Conservation (phyloP, 2,113 vertebrate species). For the Eulacestoma nigropectus region DNA sequence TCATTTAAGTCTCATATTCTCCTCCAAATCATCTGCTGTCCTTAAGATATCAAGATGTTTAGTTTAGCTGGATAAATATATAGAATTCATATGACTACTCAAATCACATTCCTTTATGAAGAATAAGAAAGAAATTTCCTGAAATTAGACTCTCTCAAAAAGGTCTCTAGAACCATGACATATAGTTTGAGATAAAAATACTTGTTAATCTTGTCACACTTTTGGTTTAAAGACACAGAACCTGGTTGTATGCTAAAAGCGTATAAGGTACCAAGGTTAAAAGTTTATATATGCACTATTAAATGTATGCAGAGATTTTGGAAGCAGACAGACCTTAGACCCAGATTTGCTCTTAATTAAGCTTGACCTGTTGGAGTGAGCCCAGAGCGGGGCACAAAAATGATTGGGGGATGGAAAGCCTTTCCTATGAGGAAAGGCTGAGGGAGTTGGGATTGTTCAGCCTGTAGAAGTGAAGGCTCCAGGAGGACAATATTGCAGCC, state of each 20-base stretch:
- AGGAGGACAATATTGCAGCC: neutral
- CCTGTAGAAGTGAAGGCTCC: neutral
- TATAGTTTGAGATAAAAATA: neutral
- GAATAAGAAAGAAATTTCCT: neutral
- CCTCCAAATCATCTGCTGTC: neutral
- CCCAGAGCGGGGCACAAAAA: neutral
- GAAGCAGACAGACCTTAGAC: neutral
- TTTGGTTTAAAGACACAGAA: neutral
- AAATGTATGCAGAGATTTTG: neutral
- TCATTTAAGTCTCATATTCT: neutral
- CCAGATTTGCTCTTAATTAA: neutral
- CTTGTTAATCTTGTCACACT: neutral
- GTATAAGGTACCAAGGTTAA: neutral
- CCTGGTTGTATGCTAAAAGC: neutral
- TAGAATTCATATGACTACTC: neutral
- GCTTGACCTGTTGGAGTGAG: neutral
- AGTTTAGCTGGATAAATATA: neutral
- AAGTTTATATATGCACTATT: neutral
- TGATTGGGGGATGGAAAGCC: neutral
- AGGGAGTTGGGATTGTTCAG: neutral
- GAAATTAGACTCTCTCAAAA: neutral
- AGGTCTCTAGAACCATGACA: neutral
- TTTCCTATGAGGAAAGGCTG: neutral
- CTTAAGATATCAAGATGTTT: neutral
- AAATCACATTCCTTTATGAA: neutral